Percentiles rank a stretch among this genome's conserved stretches.
Evolutionary conservation across 2,888 invertebrate genomes (phyloP).

Genomic region (Temnothorax rugatulus): DNA sequence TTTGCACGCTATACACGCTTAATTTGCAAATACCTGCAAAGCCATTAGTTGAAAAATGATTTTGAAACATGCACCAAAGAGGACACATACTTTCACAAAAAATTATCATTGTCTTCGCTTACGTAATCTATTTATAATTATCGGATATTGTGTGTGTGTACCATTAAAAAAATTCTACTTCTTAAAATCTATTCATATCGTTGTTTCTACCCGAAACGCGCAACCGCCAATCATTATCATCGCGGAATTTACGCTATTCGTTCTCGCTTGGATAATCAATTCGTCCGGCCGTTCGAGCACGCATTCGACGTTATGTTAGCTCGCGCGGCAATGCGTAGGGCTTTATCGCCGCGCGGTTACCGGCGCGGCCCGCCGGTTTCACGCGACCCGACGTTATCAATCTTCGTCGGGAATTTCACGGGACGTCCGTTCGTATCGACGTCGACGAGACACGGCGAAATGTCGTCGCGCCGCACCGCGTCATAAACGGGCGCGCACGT

Average conservation of each 20-base stretch:
- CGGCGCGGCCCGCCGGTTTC: conserved; percentile 14
- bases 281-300: conserved; percentile 6
- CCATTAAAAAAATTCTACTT: background rate
- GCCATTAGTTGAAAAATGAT: background rate
- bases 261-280: conserved; percentile 30
- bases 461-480: conserved; percentile 35
- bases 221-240: background rate
- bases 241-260: conserved; percentile 28
- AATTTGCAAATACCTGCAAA: conserved; percentile 17
- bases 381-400: conserved; percentile 39
- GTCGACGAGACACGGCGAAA: conserved; percentile 41
- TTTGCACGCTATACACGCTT: conserved; percentile 39
- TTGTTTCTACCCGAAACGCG: background rate
- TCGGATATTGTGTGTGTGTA: background rate
- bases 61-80: background rate
- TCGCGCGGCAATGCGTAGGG: background rate
- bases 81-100: background rate
- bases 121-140: background rate
- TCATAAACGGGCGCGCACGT: conserved; percentile 50
- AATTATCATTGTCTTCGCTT: background rate
- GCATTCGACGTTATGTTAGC: conserved; percentile 2
- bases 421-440: conserved; percentile 33
- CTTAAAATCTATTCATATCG: background rate
- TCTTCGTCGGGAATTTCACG: conserved; percentile 49
- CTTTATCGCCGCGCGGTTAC: conserved; percentile 39